phyloP scores from a whole-genome alignment of 2,888 invertebrate genomes.

The Cordylochernes scorpioides region DNA sequence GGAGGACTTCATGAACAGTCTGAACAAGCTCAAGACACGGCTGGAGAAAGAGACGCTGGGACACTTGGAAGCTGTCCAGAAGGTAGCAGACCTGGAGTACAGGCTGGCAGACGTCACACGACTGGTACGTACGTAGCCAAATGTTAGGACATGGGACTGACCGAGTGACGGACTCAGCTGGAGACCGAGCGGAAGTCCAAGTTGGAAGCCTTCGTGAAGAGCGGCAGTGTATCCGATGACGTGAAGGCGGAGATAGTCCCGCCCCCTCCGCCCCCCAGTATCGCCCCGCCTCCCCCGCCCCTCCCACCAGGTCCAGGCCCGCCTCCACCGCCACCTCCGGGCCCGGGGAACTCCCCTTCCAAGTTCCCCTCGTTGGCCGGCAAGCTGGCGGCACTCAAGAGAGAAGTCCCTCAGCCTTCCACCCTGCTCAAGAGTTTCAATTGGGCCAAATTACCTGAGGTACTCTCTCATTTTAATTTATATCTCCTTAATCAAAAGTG shows the following conservation, averaged over 20 bases:
- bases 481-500: constrained; percentile 1
- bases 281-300: constrained; percentile 24
- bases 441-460: constrained; percentile 79
- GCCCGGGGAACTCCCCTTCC: too few relatives aligned
- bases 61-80: constrained; percentile 58
- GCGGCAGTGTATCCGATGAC: constrained; percentile 75
- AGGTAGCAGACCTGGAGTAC: constrained; percentile 35
- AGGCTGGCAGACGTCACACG: constrained; percentile 35
- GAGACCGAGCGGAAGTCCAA: constrained; percentile 32
- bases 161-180: too few relatives aligned
- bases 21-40: constrained; percentile 52
- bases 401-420: constrained; percentile 72
- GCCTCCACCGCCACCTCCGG: constrained; percentile 31
- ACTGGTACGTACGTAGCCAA: constrained; percentile 28
- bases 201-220: constrained; percentile 56
- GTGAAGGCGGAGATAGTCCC: constrained; percentile 36
- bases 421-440: constrained; percentile 87
- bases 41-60: constrained; percentile 63
- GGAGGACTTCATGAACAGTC: constrained; percentile 62
- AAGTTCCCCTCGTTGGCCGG: too few relatives aligned
- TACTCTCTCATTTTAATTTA: constrained; percentile 11
- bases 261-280: constrained; percentile 16
- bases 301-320: constrained; percentile 30
- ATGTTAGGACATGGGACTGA: too few relatives aligned
- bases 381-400: constrained; percentile 24